These are phyloP conservation scores for Aegotheles bennettii DNA, from an alignment of 2,113 vertebrate genomes.

Conservation along the genomic window DNA sequence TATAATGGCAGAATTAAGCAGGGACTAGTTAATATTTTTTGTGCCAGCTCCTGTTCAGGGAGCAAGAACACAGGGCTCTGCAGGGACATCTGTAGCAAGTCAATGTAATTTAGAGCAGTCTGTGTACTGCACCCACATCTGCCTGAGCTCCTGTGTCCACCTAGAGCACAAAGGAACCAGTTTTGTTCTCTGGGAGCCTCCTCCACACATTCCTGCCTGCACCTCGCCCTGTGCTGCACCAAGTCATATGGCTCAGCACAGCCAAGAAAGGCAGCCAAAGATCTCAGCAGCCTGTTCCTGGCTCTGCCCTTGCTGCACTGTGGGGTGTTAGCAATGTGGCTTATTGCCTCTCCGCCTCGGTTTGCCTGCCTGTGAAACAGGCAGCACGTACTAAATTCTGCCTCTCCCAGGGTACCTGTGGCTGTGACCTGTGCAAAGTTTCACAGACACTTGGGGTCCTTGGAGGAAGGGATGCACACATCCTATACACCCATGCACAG, in stretches of 20 bases:
- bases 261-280: constrained; percentile 1
- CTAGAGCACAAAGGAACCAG: background rate
- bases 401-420: background rate
- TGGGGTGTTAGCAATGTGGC: background rate
- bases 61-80: background rate
- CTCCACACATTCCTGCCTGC: constrained; percentile 13
- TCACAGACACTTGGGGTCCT: background rate
- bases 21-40: background rate
- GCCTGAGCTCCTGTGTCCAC: background rate
- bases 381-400: background rate
- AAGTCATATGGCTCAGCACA: accelerated
- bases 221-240: background rate
- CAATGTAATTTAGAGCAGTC: background rate
- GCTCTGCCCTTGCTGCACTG: background rate
- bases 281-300: accelerated
- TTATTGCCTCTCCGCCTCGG: background rate
- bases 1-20: background rate
- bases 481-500: background rate
- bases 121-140: background rate
- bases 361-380: background rate
- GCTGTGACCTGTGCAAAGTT: background rate
- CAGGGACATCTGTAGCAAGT: background rate
- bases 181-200: background rate
- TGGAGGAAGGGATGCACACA: background rate
- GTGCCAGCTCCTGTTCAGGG: background rate